These are phyloP conservation scores for Neodiprion pinetum DNA, from an alignment of 1,140 invertebrate species.

Conservation along the genomic window DNA sequence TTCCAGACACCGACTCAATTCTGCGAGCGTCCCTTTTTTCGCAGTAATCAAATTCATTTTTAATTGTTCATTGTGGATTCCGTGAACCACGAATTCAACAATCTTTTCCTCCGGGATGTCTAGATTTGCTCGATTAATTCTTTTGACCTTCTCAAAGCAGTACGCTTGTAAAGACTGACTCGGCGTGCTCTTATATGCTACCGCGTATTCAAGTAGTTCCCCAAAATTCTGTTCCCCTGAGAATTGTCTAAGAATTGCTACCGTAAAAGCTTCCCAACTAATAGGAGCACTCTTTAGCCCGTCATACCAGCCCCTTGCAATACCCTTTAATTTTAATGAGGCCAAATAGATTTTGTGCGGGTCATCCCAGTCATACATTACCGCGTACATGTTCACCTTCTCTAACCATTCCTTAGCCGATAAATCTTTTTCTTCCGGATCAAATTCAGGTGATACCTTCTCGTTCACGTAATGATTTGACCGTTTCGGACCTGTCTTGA, in stretches of 20 bases:
- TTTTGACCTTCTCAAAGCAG: slow-evolving; percentile 18
- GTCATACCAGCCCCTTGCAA: slow-evolving; percentile 20
- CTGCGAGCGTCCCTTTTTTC: no score
- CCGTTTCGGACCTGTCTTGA: neutral
- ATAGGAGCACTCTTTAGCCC: slow-evolving; percentile 14
- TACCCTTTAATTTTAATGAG: slow-evolving; percentile 14
- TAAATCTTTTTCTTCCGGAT: slow-evolving; percentile 13
- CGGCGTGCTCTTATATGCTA: neutral
- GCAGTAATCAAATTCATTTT: no score
- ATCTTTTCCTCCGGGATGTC: slow-evolving; percentile 22
- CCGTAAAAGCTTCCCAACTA: slow-evolving; percentile 13
- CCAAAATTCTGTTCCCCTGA: slow-evolving; percentile 17
- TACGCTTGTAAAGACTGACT: slow-evolving; percentile 15
- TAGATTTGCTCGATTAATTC: slow-evolving; percentile 14
- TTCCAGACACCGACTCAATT: no score
- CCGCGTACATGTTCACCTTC: slow-evolving; percentile 16
- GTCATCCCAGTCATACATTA: slow-evolving; percentile 23
- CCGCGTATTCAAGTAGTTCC: slow-evolving; percentile 15
- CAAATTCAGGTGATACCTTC: slow-evolving; percentile 21
- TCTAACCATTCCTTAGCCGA: slow-evolving; percentile 19
- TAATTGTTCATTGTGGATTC: slow-evolving; percentile 13
- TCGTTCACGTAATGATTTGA: slow-evolving; percentile 14
- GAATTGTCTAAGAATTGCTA: slow-evolving; percentile 15
- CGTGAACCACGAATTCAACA: slow-evolving; percentile 15
- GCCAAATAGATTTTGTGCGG: slow-evolving; percentile 18